Percentiles rank a stretch among this genome's conserved stretches.
These are phyloP conservation scores for Bufo bufo DNA, from an alignment of 2,113 vertebrate species.

Conservation along the genomic window DNA sequence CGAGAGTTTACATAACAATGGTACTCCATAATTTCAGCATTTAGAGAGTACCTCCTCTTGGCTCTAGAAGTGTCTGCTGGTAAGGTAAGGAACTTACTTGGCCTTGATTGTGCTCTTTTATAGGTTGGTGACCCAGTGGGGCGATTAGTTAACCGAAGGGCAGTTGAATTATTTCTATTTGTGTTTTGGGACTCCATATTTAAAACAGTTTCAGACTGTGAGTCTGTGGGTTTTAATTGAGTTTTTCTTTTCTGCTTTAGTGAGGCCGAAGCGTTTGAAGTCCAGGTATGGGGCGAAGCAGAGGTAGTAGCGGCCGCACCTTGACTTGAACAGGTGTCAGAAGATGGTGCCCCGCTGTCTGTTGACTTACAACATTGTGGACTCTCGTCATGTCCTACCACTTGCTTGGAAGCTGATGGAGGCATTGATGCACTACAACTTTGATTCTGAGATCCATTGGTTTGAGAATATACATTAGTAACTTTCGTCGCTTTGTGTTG, in stretches of 20 bases:
- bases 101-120: constrained; percentile 79
- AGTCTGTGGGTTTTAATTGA: constrained; percentile 73
- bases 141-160: constrained; percentile 74
- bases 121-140: constrained; percentile 70
- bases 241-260: constrained; percentile 90
- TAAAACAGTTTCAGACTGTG: constrained; percentile 72
- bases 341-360: constrained; percentile 72
- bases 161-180: constrained; percentile 95
- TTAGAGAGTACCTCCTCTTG: constrained; percentile 86
- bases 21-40: constrained; percentile 78
- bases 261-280: constrained; percentile 77
- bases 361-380: constrained; percentile 77
- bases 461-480: constrained; percentile 94
- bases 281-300: constrained; percentile 82
- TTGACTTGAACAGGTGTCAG: constrained; percentile 78
- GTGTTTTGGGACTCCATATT: constrained; percentile 87
- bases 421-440: constrained; percentile 77
- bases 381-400: constrained; percentile 81
- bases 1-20: constrained; percentile 68
- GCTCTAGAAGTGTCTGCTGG: constrained; percentile 80
- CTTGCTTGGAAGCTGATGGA: constrained; percentile 87
- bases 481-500: constrained; percentile 86
- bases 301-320: constrained; percentile 86
- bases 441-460: constrained; percentile 88
- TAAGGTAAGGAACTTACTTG: constrained; percentile 90